These are phyloP conservation scores for Gallirallus australis DNA, from an alignment of 2,797 vertebrate genomes.

Conservation along the genomic window DNA sequence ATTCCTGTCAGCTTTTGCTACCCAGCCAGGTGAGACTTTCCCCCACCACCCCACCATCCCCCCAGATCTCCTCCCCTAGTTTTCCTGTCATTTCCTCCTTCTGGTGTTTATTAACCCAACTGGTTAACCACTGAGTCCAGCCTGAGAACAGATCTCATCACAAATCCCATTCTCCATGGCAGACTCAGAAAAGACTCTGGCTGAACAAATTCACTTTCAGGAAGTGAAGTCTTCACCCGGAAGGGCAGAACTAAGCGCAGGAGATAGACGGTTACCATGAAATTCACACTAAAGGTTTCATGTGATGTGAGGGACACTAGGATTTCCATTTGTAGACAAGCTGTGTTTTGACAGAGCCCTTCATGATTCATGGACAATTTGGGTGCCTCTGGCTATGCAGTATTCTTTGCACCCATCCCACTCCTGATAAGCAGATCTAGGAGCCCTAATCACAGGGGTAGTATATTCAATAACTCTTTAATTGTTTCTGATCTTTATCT, in stretches of 20 bases:
- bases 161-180: conserved; percentile 59
- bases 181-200: conserved; percentile 15
- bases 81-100: conserved; percentile 65
- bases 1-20: conserved; percentile 45
- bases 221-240: not conserved
- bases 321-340: not conserved
- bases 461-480: conserved; percentile 29
- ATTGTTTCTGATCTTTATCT: conserved; percentile 60
- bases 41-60: too few species aligned
- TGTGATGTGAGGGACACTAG: not conserved
- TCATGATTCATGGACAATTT: not conserved
- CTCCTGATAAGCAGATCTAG: conserved; percentile 30
- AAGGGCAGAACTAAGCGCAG: conserved; percentile 46
- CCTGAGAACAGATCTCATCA: conserved; percentile 39
- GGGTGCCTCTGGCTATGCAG: conserved; percentile 24
- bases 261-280: conserved; percentile 48
- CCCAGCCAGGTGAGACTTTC: not conserved
- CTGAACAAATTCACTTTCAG: conserved; percentile 56
- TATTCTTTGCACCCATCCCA: not conserved
- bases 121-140: conserved; percentile 74
- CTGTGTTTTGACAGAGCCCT: conserved; percentile 3
- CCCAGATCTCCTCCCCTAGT: too few species aligned
- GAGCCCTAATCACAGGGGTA: conserved; percentile 17
- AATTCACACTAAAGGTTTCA: conserved; percentile 49
- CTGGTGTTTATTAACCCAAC: conserved; percentile 76